A percentile compares a stretch with the other conserved stretches of the same genome.
Evolutionary conservation across 2,888 invertebrate species (phyloP).

Genomic region (Parnassius glacialis): DNA sequence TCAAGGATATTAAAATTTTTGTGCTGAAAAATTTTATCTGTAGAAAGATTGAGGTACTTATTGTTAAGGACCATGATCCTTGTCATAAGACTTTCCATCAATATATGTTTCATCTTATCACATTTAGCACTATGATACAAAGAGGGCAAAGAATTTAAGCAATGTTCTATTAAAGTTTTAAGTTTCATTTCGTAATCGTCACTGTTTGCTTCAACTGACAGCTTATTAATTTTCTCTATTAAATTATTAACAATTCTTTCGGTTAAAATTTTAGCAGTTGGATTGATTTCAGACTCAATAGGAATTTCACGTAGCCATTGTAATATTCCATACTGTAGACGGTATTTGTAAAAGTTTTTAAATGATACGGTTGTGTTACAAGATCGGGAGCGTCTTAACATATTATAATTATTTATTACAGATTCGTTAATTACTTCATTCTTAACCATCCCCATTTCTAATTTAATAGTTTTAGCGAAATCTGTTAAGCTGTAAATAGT

Average conservation of each 20-base stretch:
- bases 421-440: constrained; percentile 8
- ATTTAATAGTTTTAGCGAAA: background rate
- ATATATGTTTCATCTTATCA: constrained; percentile 15
- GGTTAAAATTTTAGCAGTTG: constrained; percentile 37
- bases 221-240: constrained; percentile 40
- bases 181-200: constrained; percentile 19
- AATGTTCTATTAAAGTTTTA: constrained; percentile 8
- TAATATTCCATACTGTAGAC: constrained; percentile 32
- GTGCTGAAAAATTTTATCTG: constrained; percentile 3
- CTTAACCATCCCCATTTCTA: constrained; percentile 2
- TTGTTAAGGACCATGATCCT: constrained; percentile 19
- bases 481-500: constrained; percentile 7
- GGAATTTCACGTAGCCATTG: constrained; percentile 21
- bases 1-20: constrained; percentile 1
- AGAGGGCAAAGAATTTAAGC: constrained; percentile 16
- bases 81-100: constrained; percentile 18
- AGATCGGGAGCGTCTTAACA: constrained; percentile 12
- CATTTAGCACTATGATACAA: constrained; percentile 22
- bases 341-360: constrained; percentile 37
- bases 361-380: constrained; percentile 22
- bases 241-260: constrained; percentile 42
- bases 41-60: constrained; percentile 13
- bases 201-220: constrained; percentile 30
- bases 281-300: constrained; percentile 25
- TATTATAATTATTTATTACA: background rate